Conservation (phyloP, 2,888 invertebrate genomes). For the Smittia aterrima region DNA sequence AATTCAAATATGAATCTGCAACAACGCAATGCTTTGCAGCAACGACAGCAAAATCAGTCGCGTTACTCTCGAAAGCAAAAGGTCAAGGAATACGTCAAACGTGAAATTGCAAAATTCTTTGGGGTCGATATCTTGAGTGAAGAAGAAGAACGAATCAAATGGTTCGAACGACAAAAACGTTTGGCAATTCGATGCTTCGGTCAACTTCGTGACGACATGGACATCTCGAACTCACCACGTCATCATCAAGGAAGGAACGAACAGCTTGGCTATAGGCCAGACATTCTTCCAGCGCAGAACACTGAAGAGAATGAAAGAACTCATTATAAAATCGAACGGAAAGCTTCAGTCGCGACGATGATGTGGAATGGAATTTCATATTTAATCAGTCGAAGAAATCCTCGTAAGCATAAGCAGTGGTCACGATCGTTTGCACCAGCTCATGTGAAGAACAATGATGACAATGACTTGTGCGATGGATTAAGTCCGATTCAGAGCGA, state of each 20-base stretch:
- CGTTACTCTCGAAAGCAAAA: constrained; percentile 42
- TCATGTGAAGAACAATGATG: constrained; percentile 51
- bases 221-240: constrained; percentile 41
- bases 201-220: constrained; percentile 45
- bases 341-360: constrained; percentile 52
- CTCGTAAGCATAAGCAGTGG: constrained; percentile 62
- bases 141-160: constrained; percentile 49
- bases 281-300: constrained; percentile 49
- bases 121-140: constrained; percentile 52
- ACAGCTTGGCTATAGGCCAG: constrained; percentile 49
- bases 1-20: constrained; percentile 35
- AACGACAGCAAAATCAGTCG: constrained; percentile 43
- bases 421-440: constrained; percentile 70
- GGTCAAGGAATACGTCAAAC: constrained; percentile 50
- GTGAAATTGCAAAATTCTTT: constrained; percentile 51
- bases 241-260: constrained; percentile 44
- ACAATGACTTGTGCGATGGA: constrained; percentile 54
- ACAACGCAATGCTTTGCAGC: constrained; percentile 41
- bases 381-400: constrained; percentile 58
- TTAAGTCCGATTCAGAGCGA: constrained; percentile 55
- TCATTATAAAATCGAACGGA: constrained; percentile 65
- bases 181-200: constrained; percentile 52
- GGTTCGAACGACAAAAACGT: constrained; percentile 52
- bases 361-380: constrained; percentile 50
- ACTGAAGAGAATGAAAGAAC: constrained; percentile 61